Evolutionary conservation across 1,140 invertebrate genomes (phyloP).

Genomic region (Meloidogyne hapla): DNA sequence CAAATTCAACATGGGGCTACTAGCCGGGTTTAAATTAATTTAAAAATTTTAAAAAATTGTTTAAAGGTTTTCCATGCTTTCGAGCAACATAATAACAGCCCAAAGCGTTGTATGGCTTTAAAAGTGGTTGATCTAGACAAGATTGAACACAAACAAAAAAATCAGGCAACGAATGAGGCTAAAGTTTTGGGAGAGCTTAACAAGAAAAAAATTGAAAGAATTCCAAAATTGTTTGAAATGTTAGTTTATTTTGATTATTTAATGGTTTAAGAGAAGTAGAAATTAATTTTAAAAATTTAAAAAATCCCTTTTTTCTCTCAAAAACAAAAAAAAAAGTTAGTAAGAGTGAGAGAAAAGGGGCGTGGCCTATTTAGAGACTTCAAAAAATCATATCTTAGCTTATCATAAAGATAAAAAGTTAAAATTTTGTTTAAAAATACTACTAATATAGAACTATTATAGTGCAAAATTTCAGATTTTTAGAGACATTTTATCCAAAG

Average conservation of each 20-base stretch:
- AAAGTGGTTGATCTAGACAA: conserved; percentile 22
- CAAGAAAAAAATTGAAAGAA: background rate
- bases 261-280: no score
- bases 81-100: conserved; percentile 1
- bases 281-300: no score
- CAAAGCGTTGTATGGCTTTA: conserved; percentile 16
- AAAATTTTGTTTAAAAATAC: no score
- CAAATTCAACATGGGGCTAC: conserved; percentile 29
- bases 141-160: conserved; percentile 12
- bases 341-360: background rate
- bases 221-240: conserved; percentile 18
- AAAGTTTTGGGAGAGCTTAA: conserved; percentile 16
- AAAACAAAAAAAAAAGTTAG: background rate
- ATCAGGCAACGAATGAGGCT: conserved; percentile 23
- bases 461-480: no score
- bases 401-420: no score
- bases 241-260: background rate
- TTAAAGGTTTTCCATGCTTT: conserved; percentile 28
- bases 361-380: background rate
- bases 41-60: background rate
- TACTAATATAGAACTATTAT: no score
- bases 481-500: no score
- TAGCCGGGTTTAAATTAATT: background rate
- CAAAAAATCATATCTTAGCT: no score
- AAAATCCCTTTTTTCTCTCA: no score